Conservation (phyloP, 2,888 invertebrate genomes). For the Melangyna quadrimaculata region DNA sequence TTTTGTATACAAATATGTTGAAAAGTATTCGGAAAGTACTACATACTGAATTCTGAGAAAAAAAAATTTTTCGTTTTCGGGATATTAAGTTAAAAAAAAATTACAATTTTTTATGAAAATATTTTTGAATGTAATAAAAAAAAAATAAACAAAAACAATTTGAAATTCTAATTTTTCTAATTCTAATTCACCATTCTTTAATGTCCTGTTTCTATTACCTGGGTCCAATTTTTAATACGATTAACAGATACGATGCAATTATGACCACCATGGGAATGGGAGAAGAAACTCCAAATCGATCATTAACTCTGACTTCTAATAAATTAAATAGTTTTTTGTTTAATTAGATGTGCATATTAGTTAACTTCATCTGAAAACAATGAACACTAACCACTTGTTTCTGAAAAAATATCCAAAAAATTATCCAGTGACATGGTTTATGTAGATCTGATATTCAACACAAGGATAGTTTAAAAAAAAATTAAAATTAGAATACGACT, state of each 20-base stretch:
- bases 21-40: too few relatives aligned
- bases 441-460: background rate
- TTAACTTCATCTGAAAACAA: too few relatives aligned
- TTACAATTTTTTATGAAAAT: too few relatives aligned
- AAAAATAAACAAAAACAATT: too few relatives aligned
- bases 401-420: background rate
- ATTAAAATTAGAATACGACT: background rate
- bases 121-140: too few relatives aligned
- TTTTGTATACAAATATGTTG: too few relatives aligned
- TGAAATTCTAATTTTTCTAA: too few relatives aligned
- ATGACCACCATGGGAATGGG: conserved; percentile 73
- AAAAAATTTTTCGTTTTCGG: too few relatives aligned
- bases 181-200: too few relatives aligned
- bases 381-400: conserved; percentile 18
- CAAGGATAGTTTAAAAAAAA: background rate
- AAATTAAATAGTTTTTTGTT: background rate
- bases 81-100: too few relatives aligned
- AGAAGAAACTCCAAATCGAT: conserved; percentile 57
- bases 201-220: too few relatives aligned
- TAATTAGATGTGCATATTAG: background rate
- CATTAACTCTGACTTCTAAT: conserved; percentile 7
- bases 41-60: too few relatives aligned
- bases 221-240: conserved; percentile 73
- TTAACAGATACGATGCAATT: conserved; percentile 74
- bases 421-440: background rate